Base-by-base conservation (phyloP, 1,140 invertebrate species). In the Drosophila nigrodunni region DNA sequence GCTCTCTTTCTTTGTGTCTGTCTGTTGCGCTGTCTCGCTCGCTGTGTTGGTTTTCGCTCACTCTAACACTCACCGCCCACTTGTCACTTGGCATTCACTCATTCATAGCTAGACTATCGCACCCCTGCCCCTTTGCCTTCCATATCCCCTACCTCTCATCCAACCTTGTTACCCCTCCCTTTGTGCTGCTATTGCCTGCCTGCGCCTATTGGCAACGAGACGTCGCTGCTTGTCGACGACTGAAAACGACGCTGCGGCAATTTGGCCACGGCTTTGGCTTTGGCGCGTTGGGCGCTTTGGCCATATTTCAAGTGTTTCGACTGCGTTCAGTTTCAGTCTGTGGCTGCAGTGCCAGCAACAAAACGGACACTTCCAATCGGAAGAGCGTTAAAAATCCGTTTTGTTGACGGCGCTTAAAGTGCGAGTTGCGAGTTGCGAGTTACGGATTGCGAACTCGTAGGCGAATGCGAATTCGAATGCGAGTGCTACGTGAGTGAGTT, bases 41-140 rank as follows among this genome's bases (percentile, higher is more conserved):
- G 62, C 21, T 46, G 37, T 57, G n/a, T 10, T 52, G n/a, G n/a
- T 21, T 9, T 37, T 35, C 57, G 39, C 52, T 64, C 43, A 46
- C 7, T 59, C 55, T 62, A 37, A 41, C 75, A 60, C 77, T 80
- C 47, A 57, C 80, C 83, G 77, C 83, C 83, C 77, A 87, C 83
- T 83, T 87, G 76, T 83, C 74, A 79, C 47, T 82, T 68, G 80
- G 65, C 80, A 88, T 71, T 88, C 74, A 89, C 74, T 88, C 83
- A 88, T 88, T 88, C 83, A 88, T 88, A 70, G 80, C 85, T 78
- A 83, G 83, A 83, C 83, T 74, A 44, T 52, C 62, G 46, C 67
- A 47, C 47, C 25, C 15, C 21, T 44, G 44, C 21, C 18, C 30
- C 44, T 39, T 35, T 8, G 34, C 68, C 30, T 21, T 30, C 18